Evolutionary conservation across 2,888 invertebrate genomes (phyloP).

Genomic region (Pyralis farinalis): DNA sequence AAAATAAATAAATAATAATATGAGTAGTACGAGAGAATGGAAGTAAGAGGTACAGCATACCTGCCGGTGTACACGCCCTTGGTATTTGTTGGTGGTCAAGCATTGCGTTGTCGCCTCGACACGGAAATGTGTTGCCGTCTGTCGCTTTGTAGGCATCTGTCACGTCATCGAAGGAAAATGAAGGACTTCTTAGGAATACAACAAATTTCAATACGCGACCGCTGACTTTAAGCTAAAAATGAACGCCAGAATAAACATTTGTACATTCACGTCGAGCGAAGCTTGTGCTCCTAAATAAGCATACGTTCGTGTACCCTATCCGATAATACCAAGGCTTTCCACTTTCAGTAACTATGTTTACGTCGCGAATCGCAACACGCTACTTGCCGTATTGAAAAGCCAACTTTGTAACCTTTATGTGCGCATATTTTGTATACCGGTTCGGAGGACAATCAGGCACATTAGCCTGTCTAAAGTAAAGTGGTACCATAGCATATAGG

Average conservation of each 20-base stretch:
- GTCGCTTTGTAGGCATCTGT: slow-evolving; percentile 28
- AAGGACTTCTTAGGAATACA: slow-evolving; percentile 14
- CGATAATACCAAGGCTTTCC: slow-evolving; percentile 73
- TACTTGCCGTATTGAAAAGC: slow-evolving; percentile 34
- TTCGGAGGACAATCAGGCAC: too few relatives aligned
- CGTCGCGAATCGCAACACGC: slow-evolving; percentile 30
- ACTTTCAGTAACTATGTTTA: slow-evolving; percentile 62
- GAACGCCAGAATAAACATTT: slow-evolving; percentile 44
- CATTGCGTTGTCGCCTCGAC: slow-evolving; percentile 52
- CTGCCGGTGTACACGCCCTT: slow-evolving; percentile 25
- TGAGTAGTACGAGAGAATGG: too few relatives aligned
- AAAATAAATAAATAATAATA: too few relatives aligned
- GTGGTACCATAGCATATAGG: too few relatives aligned
- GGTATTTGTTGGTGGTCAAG: slow-evolving; percentile 58
- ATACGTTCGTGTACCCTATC: slow-evolving; percentile 46
- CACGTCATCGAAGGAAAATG: slow-evolving; percentile 23
- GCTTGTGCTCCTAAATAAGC: slow-evolving; percentile 49
- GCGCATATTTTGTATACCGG: too few relatives aligned
- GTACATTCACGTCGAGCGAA: slow-evolving; percentile 42
- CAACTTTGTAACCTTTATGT: slow-evolving; percentile 39
- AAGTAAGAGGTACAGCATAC: too few relatives aligned
- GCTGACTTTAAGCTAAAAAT: slow-evolving; percentile 26
- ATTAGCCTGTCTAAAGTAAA: too few relatives aligned
- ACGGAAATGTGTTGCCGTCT: slow-evolving; percentile 30
- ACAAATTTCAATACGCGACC: slow-evolving; percentile 16